Evolutionary conservation across 2,888 invertebrate species (phyloP), one percentile per base, ranked within the genome.

Genomic region (Pristionchus entomophagus): DNA sequence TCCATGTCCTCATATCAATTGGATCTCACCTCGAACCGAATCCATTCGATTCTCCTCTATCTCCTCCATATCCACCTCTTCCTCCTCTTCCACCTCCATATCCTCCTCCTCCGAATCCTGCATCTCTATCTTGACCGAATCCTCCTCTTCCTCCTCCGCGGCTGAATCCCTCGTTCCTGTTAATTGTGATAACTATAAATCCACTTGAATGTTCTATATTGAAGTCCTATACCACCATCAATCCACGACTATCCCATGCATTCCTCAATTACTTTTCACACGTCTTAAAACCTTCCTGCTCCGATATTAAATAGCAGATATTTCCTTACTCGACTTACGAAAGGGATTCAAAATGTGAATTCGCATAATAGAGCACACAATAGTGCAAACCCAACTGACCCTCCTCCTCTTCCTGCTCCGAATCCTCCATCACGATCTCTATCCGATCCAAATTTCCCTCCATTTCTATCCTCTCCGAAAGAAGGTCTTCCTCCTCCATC

Each of bases 81-180:
- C 45, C 29, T 62, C 83, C 83, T 59, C 62, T 59, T 38, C 82
- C 51, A 35, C 80, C 80, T 14, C 49, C 78, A 10, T 29, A n/a
- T 29, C 49, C n/a, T 26, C 26, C 45, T 51, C 80, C 29, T 59
- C 59, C 59, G 26, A 26, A 29, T 29, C 59, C 59, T 3, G 3
- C 10, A 14, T n/a, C 29, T 59, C 29, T 8, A 59, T 38, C 82
- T 53, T 32, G 22, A 45, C 83, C 53, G 53, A 81, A 81, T 29
- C 81, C 81, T 53, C 81, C 81, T 26, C 78, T 78, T 29, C 81
- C 81, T 53, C 81, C 81, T 35, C 56, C 53, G 17, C 65, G 59
- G 8, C 59, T n/a, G 59, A 59, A 41, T 41, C 73, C 38, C 32
- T 32, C 65, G n/a, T n/a, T n/a, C n/a, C n/a, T n/a, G n/a, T n/a